Base-by-base conservation (phyloP, 2,797 vertebrate species). In the Sebastes paucispinis region DNA sequence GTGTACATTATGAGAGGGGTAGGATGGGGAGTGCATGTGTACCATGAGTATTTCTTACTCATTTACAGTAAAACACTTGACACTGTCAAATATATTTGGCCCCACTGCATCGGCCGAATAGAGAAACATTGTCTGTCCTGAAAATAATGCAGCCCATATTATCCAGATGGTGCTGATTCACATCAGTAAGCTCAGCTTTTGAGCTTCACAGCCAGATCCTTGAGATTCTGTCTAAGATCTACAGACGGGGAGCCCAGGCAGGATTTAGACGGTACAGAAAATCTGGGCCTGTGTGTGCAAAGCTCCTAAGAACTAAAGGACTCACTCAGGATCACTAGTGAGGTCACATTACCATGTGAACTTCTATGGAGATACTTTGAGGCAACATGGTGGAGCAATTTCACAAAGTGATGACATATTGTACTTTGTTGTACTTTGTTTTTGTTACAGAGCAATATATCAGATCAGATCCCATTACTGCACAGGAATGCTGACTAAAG, bases 121-220 rank as follows among this genome's bases (percentile, higher is more conserved):
- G n/a, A 68, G 25, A 74, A 84, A 80, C 72, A 75, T 25, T 75
- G 81, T 84, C 66, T 79, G 79, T 77, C 50, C 54, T 77, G 73
- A 74, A 79, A 85, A 74, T 77, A 72, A 64, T 60, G 39, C 79
- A 75, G 87, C 89, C 87, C 72, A 62, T 78, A 87, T 89, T 75
- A 84, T 89, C 89, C 91, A 91, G 89, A 92, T 91, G 90, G 89
- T 76, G 74, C 79, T 84, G 89, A 88, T 88, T 88, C 91, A 90
- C 84, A 87, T 81, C 84, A 85, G 81, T 88, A 84, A 89, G 86
- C 86, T 79, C 70, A 70, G 82, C 85, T 89, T 91, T 84, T 54
- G 83, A 88, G 89, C 88, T 90, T 82, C 79, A 59, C 65, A 76
- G 83, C 32, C 72, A 84, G 84, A 92, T 89, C 89, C 87, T 81